Evolutionary conservation across 2,888 invertebrate species (phyloP), one percentile per base, ranked within the genome.

Genomic region (Cephus pygmeus): DNA sequence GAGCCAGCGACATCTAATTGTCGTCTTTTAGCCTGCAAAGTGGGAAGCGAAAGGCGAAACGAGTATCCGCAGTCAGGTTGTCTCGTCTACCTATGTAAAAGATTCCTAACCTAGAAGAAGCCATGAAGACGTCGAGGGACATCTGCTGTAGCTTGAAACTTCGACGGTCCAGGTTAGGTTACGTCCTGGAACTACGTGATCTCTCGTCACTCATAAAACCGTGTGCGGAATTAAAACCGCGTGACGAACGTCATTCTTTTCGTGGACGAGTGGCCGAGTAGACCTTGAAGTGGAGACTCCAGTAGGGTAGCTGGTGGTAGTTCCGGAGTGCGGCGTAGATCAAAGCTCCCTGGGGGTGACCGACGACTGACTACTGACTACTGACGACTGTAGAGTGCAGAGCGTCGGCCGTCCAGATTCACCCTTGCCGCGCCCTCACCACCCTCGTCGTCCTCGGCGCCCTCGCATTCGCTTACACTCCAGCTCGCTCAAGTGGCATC

Each of bases 401-500:
- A 56, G 56, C 56, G 56, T 56, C 56, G 56, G 23, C 56, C 23
- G 56, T 56, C 56, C 56, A 23, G 23, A 4, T 56, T 56, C 36
- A 69, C 73, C 12, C 69, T 71, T 79, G 68, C 76, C 69, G 31
- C 71, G 34, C 69, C 33, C 76, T 34, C 74, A 69, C 69, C 73
- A 35, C 73, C 35, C 33, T 73, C 40, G 73, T 74, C 69, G 33
- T 74, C 78, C 69, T 75, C 79, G 40, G 71, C 36, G 78, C 35
- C 34, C 76, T 77, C 76, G 77, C 85, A 82, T 85, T 84, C 87
- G 86, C 86, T 88, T 88, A 87, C 88, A 88, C 90, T 90, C 87
- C 84, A 89, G 80, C 88, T 88, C 89, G 88, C 86, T 91, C 90
- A 88, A 91, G 91, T 91, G 91, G 91, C 89, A 90, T 89, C 90